A percentile compares a stretch with the other conserved stretches of the same genome.
These are phyloP conservation scores for Anorthoa munda DNA, from an alignment of 2,888 invertebrate genomes.

Conservation along the genomic window DNA sequence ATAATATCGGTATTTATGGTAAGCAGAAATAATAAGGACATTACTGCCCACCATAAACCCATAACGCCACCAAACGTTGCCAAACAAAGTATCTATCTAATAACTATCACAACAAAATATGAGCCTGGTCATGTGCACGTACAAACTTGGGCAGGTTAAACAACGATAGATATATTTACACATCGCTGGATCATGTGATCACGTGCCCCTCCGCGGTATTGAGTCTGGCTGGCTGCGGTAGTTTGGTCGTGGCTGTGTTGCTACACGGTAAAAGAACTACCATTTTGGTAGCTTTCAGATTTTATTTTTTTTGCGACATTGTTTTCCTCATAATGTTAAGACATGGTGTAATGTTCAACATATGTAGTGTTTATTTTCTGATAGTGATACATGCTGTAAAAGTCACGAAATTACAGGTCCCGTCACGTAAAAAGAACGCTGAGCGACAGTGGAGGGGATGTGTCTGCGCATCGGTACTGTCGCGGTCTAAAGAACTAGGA, in stretches of 20 bases:
- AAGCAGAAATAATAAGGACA: not conserved
- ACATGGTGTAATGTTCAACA: too few species aligned
- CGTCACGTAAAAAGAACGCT: too few species aligned
- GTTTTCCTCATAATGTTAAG: too few species aligned
- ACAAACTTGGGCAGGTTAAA: slow-evolving; percentile 34
- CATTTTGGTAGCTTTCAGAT: slow-evolving; percentile 17
- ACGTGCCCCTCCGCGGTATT: slow-evolving; percentile 36
- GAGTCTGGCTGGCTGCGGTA: not conserved
- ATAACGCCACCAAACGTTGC: not conserved
- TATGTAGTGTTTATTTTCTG: too few species aligned
- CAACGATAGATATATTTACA: slow-evolving; percentile 20
- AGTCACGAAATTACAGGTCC: too few species aligned
- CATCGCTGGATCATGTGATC: slow-evolving; percentile 22
- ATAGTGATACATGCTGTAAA: too few species aligned
- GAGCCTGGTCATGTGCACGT: not conserved
- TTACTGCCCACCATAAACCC: not conserved
- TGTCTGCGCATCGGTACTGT: too few species aligned
- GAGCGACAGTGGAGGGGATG: too few species aligned
- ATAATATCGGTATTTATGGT: not conserved
- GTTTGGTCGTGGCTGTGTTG: slow-evolving; percentile 23
- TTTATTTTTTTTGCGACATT: not conserved
- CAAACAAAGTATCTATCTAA: not conserved
- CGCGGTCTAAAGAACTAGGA: too few species aligned
- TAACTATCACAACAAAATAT: slow-evolving; percentile 8
- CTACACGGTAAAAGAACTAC: slow-evolving; percentile 9